A percentile compares a stretch with the other conserved stretches of the same genome.
Conservation (phyloP, 2,888 invertebrate genomes). For the Teinopalpus imperialis region DNA sequence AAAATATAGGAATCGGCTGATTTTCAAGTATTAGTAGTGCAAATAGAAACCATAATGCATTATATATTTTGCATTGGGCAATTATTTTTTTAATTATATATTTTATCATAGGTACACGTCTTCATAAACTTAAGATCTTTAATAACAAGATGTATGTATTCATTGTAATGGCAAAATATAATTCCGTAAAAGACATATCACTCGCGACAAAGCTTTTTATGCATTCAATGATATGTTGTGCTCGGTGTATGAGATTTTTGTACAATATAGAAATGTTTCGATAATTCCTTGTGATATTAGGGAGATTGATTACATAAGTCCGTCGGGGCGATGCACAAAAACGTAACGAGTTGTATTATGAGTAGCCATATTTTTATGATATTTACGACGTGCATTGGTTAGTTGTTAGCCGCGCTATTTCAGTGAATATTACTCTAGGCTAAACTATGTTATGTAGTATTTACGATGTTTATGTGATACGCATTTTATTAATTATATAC, state of each 20-base stretch:
- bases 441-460: constrained; percentile 80
- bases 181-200: constrained; percentile 58
- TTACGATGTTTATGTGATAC: constrained; percentile 80
- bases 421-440: constrained; percentile 70
- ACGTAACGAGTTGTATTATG: constrained; percentile 56
- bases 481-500: constrained; percentile 80
- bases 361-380: constrained; percentile 75
- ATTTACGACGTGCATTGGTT: constrained; percentile 51
- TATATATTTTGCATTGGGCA: constrained; percentile 23
- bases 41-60: constrained; percentile 19
- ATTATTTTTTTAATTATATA: constrained; percentile 25
- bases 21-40: constrained; percentile 25
- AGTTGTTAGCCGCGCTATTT: constrained; percentile 55
- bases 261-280: constrained; percentile 61
- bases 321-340: constrained; percentile 56
- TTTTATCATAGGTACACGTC: constrained; percentile 1
- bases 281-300: constrained; percentile 77
- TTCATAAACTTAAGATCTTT: constrained; percentile 16
- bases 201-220: constrained; percentile 56
- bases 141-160: constrained; percentile 20
- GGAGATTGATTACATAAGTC: constrained; percentile 43
- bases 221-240: constrained; percentile 39
- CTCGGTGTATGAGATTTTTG: constrained; percentile 34
- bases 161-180: constrained; percentile 15
- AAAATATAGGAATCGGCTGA: constrained; percentile 26